Base-by-base conservation (phyloP, 2,113 vertebrate species). In the Uria aalge region DNA sequence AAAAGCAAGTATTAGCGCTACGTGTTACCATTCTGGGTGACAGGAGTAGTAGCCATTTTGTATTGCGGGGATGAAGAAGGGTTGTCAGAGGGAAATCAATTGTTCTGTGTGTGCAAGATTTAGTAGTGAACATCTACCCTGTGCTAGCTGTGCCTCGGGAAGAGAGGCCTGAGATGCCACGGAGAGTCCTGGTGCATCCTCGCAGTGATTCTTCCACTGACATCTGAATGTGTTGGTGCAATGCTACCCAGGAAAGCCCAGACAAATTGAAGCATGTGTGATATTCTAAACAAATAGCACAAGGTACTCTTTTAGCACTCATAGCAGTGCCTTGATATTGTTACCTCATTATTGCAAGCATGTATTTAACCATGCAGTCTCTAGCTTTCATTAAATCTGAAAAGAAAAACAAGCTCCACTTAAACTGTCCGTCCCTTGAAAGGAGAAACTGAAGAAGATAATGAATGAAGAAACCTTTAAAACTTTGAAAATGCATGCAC, bases 401-500 rank as follows among this genome's bases (percentile, higher is more conserved):
- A 41, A 73, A 62, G 21, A 91, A 64, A 96, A 93, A 72, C 63
- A 92, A 79, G 36, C 24, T 29, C n/a, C 90, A 85, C 66, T 94
- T 97, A 73, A 64, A 83, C 34, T 69, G 30, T 26, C 77, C 59
- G 29, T 67, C n/a, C 27, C 40, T 87, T 80, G 50, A 40, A 89
- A 86, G 22, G 24, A 91, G 34, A 88, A 78, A 82, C 13, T 66
- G 41, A 68, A 52, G 32, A 88, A 85, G 76, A 87, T 92, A 97
- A 96, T 48, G 87, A 93, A 95, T 63, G 69, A 96, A 92, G 79
- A 93, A 96, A 96, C 29, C 32, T 96, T 96, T 85, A 92, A 93
- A 66, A 59, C 19, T 71, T 68, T 79, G 64, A 84, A 94, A 92
- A 79, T 64, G 32, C 48, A 52, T 75, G 29, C 71, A 93, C n/a